Percentiles rank a stretch among this genome's conserved stretches.
These are phyloP conservation scores for Phycodurus eques DNA, from an alignment of 2,113 vertebrate species.

Conservation along the genomic window DNA sequence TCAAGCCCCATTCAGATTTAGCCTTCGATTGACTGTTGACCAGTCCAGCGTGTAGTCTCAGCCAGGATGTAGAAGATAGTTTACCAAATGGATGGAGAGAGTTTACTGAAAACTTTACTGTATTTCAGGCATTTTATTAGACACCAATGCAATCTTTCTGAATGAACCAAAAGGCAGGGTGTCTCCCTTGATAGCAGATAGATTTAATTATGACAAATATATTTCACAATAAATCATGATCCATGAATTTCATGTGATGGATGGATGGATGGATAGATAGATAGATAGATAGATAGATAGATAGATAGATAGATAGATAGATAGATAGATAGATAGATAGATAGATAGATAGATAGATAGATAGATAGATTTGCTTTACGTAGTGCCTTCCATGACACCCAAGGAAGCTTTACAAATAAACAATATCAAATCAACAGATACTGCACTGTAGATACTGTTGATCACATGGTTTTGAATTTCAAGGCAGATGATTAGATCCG, in stretches of 20 bases:
- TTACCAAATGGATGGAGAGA: background rate
- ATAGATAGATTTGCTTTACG: too few species aligned
- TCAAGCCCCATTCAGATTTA: background rate
- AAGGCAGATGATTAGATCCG: slow-evolving; percentile 32
- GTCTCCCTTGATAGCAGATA: too few species aligned
- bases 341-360: too few species aligned
- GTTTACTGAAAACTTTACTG: background rate
- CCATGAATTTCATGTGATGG: too few species aligned
- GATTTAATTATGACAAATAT: too few species aligned
- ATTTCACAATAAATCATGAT: too few species aligned
- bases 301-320: too few species aligned
- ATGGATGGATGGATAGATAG: background rate
- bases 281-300: background rate
- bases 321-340: too few species aligned
- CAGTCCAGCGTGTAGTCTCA: background rate
- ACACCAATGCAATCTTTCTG: background rate
- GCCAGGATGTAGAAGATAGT: background rate
- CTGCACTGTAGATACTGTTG: background rate
- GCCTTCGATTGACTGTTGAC: background rate
- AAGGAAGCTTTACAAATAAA: too few species aligned
- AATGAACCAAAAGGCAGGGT: background rate
- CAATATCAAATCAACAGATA: too few species aligned
- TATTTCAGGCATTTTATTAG: background rate
- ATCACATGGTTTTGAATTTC: slow-evolving; percentile 31
- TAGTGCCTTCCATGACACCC: too few species aligned